These are phyloP conservation scores for Gymnogyps californianus DNA, from an alignment of 2,113 vertebrate species.

Conservation along the genomic window DNA sequence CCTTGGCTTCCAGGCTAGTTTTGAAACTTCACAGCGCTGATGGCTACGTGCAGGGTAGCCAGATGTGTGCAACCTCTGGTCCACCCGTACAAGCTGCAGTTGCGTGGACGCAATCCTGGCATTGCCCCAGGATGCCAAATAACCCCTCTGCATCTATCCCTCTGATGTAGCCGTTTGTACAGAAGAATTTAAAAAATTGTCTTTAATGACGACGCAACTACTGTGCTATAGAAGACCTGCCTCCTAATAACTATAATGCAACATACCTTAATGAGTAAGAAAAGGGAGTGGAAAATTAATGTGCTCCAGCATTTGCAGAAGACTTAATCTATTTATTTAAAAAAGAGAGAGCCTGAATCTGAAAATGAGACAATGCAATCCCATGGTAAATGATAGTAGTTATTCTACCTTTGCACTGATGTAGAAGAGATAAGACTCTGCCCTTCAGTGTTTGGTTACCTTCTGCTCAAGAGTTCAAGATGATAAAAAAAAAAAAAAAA, in stretches of 20 bases:
- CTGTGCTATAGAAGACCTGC: background rate
- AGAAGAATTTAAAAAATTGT: background rate
- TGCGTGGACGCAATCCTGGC: background rate
- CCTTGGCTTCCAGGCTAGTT: background rate
- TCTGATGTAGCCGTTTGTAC: background rate
- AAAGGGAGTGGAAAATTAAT: background rate
- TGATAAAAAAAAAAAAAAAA: background rate
- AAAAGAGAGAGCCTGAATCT: background rate
- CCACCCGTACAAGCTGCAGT: background rate
- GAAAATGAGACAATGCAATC: background rate
- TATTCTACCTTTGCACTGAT: background rate
- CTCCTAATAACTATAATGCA: background rate
- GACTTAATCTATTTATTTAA: background rate
- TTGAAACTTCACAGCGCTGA: background rate
- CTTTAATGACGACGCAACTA: background rate
- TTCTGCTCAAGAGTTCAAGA: slow-evolving; percentile 22
- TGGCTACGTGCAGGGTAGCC: background rate
- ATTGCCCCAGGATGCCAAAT: background rate
- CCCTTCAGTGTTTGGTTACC: background rate
- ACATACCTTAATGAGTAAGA: background rate
- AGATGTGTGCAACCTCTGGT: background rate
- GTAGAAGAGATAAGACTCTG: background rate
- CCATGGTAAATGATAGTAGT: background rate
- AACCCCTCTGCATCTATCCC: background rate
- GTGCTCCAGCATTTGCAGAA: background rate